A percentile compares a stretch with the other conserved stretches of the same genome.
Conservation (phyloP, 92 coral and sea anemone genomes). For the Epizoanthus scotinus region DNA sequence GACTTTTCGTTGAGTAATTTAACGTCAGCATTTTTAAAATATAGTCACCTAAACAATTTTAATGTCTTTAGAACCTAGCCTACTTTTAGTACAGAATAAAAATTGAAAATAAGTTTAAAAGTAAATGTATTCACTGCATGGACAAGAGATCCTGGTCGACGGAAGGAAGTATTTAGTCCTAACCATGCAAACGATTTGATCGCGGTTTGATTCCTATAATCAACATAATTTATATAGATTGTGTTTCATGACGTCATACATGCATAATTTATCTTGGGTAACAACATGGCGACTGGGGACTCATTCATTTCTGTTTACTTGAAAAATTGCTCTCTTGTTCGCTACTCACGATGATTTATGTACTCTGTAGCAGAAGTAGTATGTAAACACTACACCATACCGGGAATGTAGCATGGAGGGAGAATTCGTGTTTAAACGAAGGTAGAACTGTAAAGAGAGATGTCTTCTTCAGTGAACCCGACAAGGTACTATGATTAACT, state of each 20-base stretch:
- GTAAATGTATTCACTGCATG: too few species aligned
- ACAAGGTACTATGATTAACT: conserved; percentile 36
- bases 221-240: conserved; percentile 11
- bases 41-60: too few species aligned
- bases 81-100: too few species aligned
- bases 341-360: neutral
- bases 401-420: conserved; percentile 4
- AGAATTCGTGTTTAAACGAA: conserved; percentile 13
- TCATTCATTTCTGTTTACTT: conserved; percentile 53
- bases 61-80: too few species aligned
- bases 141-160: too few species aligned
- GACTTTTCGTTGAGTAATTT: too few species aligned
- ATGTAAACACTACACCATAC: conserved; percentile 19
- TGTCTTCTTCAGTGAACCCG: conserved; percentile 25
- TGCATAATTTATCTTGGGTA: conserved; percentile 46
- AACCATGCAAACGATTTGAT: neutral
- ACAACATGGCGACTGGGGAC: conserved; percentile 57
- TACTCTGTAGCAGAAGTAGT: conserved; percentile 3
- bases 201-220: neutral
- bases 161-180: too few species aligned
- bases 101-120: too few species aligned
- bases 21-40: too few species aligned
- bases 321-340: conserved; percentile 42
- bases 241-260: conserved; percentile 55
- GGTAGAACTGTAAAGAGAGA: neutral